Evolutionary conservation across 2,888 invertebrate species (phyloP).

Genomic region (Cheilosia urbana): DNA sequence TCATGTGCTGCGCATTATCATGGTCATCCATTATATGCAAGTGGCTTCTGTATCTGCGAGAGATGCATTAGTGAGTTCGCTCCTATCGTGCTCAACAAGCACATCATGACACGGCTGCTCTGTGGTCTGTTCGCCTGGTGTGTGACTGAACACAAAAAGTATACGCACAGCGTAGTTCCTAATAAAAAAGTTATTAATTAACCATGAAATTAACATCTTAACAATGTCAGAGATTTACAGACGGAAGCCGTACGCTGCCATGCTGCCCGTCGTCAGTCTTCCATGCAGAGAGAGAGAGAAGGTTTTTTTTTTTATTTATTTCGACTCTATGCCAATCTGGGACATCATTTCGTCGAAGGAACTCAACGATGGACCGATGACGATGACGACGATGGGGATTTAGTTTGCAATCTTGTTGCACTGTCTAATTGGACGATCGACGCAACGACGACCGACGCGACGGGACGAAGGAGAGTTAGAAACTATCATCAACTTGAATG

Average conservation of each 20-base stretch:
- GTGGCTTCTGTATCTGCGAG: slow-evolving; percentile 52
- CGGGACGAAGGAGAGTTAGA: slow-evolving; percentile 16
- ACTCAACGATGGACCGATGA: slow-evolving; percentile 50
- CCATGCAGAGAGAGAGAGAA: neutral
- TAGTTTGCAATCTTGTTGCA: slow-evolving; percentile 27
- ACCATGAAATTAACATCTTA: slow-evolving; percentile 75
- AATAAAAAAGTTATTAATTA: slow-evolving; percentile 75
- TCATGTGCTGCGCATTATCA: slow-evolving; percentile 54
- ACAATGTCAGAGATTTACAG: slow-evolving; percentile 65
- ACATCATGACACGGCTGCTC: slow-evolving; percentile 6
- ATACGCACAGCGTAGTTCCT: slow-evolving; percentile 44
- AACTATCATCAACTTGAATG: slow-evolving; percentile 60
- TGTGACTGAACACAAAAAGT: slow-evolving; percentile 12
- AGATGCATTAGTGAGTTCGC: slow-evolving; percentile 14
- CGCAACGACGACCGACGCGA: neutral
- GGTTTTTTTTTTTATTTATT: slow-evolving; percentile 8
- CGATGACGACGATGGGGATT: neutral
- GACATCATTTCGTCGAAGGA: slow-evolving; percentile 58
- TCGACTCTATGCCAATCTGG: slow-evolving; percentile 54
- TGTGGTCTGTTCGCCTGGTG: neutral
- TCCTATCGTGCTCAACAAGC: slow-evolving; percentile 19
- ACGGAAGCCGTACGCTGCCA: slow-evolving; percentile 42
- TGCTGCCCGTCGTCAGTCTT: slow-evolving; percentile 13
- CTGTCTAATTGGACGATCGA: slow-evolving; percentile 58
- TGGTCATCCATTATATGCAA: slow-evolving; percentile 61